A percentile compares a stretch with the other conserved stretches of the same genome.
phyloP scores from a whole-genome alignment of 1,140 invertebrate genomes.

The Asobara japonica region DNA sequence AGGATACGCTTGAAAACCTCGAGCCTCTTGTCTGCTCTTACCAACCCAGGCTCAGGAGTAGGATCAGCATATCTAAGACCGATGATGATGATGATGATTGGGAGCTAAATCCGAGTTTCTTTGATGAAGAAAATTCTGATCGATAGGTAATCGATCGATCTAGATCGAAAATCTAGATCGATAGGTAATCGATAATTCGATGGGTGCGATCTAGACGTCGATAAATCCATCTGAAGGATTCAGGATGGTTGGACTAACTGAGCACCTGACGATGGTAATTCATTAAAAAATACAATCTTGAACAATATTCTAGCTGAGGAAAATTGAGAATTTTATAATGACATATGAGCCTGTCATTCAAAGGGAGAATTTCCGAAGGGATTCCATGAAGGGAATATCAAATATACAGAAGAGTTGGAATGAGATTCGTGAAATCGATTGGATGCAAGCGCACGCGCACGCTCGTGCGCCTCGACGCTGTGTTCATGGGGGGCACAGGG shows the following conservation, averaged over 20 bases:
- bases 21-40: neutral
- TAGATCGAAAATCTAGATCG: too few species aligned
- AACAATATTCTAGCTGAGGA: too few species aligned
- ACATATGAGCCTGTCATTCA: neutral
- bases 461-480: neutral
- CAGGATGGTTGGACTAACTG: too few species aligned
- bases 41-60: slow-evolving; percentile 44
- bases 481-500: neutral
- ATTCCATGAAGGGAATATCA: neutral
- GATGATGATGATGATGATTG: neutral
- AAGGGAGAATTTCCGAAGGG: neutral
- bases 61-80: slow-evolving; percentile 49
- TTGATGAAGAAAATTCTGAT: neutral
- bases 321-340: neutral
- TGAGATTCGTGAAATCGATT: slow-evolving; percentile 6
- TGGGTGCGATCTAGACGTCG: too few species aligned
- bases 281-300: too few species aligned
- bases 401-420: neutral
- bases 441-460: neutral
- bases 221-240: too few species aligned
- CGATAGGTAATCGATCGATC: too few species aligned
- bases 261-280: too few species aligned
- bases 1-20: neutral
- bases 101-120: neutral
- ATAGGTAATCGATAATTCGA: too few species aligned